These are phyloP conservation scores for Penaeus indicus DNA, from an alignment of 1,140 invertebrate species.

Conservation along the genomic window DNA sequence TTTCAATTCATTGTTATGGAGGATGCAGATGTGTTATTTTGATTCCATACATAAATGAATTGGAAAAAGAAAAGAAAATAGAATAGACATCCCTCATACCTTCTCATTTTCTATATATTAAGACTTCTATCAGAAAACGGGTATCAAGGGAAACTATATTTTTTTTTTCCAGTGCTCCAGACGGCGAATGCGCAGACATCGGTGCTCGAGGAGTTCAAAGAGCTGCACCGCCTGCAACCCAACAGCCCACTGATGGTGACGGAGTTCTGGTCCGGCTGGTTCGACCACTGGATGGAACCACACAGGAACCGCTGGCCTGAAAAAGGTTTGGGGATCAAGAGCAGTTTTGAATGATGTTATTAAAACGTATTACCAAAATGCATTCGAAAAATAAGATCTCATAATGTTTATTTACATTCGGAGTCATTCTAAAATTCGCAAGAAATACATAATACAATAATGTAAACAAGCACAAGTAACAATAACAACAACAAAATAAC, in stretches of 20 bases:
- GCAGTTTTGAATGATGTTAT: too few relatives aligned
- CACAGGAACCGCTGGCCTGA: too few relatives aligned
- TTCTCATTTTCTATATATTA: background rate
- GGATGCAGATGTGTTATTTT: too few relatives aligned
- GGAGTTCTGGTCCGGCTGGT: slow-evolving; percentile 80
- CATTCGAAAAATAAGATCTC: too few relatives aligned
- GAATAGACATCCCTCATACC: background rate
- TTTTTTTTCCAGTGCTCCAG: slow-evolving; percentile 67
- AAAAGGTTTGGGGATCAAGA: too few relatives aligned
- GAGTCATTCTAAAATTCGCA: too few relatives aligned
- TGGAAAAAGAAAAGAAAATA: background rate
- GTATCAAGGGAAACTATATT: background rate
- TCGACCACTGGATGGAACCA: slow-evolving; percentile 74
- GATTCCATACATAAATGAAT: background rate
- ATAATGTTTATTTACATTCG: too few relatives aligned
- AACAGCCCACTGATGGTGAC: slow-evolving; percentile 75
- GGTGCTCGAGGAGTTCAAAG: slow-evolving; percentile 68
- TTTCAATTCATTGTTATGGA: too few relatives aligned
- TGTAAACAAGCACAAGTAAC: background rate
- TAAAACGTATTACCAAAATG: too few relatives aligned
- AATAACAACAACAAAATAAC: background rate
- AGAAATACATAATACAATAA: too few relatives aligned
- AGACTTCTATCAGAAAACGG: too few relatives aligned
- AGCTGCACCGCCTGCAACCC: slow-evolving; percentile 71
- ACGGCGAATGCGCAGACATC: slow-evolving; percentile 75